Evolutionary conservation across 2,888 invertebrate species (phyloP), one percentile per base, ranked within the genome.

Genomic region (Drosophila anomalata): DNA sequence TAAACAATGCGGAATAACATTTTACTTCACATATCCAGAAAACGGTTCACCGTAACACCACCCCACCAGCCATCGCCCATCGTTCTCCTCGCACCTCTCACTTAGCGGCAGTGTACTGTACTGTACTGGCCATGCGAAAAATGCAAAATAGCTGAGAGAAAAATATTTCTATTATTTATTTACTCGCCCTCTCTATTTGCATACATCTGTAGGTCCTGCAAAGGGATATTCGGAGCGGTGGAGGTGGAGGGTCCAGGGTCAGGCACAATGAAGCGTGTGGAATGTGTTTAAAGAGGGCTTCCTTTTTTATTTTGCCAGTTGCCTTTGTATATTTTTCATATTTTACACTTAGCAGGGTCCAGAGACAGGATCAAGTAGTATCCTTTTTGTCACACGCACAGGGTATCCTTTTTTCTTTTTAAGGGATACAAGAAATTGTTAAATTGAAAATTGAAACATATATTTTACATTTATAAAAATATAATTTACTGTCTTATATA

Each of bases 91-190:
- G 14, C 51, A 31, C 29, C 33, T 17, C 41, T 17, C 51, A 12
- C 55, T 46, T 47, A 68, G 58, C 69, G 61, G 62, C 46, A 33
- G 22, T 29, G 22, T 54, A 65, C 52, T 29, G 17, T 17, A 1
- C 22, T 24, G 24, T 48, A 66, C 52, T 52, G 24, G 50, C 26
- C 66, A 51, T 53, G 55, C 51, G 51, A 74, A 81, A 84, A 77
- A 81, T 81, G 81, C 72, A 77, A 81, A 81, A 81, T 75, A 84
- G 71, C 85, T 82, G 77, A 73, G 76, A 72, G 52, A 33, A 68
- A 84, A 84, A 81, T 82, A 76, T 84, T 79, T 77, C 61, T 78
- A 75, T 75, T 71, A 71, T 71, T 71, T 71, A 71, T 73, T 73
- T 73, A 71, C 71, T 71, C 71, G 44, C 71, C 56, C 73, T 46